Evolutionary conservation across 2,113 vertebrate species (phyloP), one percentile per base, ranked within the genome.

Genomic region (Thunnus maccoyii): DNA sequence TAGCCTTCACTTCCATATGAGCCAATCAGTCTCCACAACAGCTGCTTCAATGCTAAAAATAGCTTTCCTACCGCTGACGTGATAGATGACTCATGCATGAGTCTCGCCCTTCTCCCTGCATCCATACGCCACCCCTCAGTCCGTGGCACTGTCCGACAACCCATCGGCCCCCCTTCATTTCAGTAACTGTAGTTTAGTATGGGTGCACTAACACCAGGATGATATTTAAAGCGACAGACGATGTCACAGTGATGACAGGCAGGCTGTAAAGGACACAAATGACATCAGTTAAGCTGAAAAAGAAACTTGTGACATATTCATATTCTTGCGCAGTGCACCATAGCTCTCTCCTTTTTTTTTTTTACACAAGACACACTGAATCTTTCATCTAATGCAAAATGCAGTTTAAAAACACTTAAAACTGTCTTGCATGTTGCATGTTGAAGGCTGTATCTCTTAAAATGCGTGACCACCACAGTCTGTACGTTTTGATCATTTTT

Each of bases 11-110:
- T 57, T 74, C 66, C 75, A 78, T 54, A 20, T n/a, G 80, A 82
- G 68, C 84, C 89, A 89, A 80, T 91, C 85, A 63, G 76, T 83
- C 66, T 85, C 73, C 74, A 76, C 64, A 36, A 51, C 89, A 88
- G 88, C 87, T 85, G 81, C 87, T 76, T 74, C 22, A 0, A 3
- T 46, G 69, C 89, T 93, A 93, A 90, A 94, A 93, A 93, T 94
- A 93, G 87, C 86, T 54, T 69, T 76, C 52, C 78, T 68, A 57
- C 13, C 76, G 85, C 82, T 93, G 91, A 93, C 85, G 92, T 90
- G 71, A 87, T 80, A 41, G 83, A 92, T 94, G 92, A 93, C 74
- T 93, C 93, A 94, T 83, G 74, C 86, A 89, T 47, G 79, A 78
- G 75, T 61, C 80, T 78, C 63, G 25, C 69, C 80, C 52, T 67